phyloP scores from a whole-genome alignment of 1,140 invertebrate genomes.

The Lepeophtheirus salmonis region DNA sequence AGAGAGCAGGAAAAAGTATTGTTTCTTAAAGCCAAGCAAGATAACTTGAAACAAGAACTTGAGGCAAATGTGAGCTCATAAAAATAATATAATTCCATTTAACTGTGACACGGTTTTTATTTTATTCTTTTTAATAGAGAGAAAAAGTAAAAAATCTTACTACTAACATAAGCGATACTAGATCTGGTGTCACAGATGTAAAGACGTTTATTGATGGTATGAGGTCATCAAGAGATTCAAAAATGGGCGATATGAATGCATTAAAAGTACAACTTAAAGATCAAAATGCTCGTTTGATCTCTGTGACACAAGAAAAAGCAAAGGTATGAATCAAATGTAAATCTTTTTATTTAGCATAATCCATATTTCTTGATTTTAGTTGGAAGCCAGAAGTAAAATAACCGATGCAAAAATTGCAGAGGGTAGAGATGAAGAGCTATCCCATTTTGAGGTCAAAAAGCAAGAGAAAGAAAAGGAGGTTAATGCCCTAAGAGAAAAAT shows the following conservation, averaged over 20 bases:
- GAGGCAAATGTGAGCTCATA: slow-evolving; percentile 40
- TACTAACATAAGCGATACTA: slow-evolving; percentile 65
- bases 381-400: slow-evolving; percentile 16
- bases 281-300: slow-evolving; percentile 44
- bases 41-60: slow-evolving; percentile 60
- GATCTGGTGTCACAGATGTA: slow-evolving; percentile 67
- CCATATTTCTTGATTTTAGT: slow-evolving; percentile 12
- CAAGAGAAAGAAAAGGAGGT: slow-evolving; percentile 3
- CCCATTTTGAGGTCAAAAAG: not conserved
- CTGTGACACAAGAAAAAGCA: slow-evolving; percentile 20
- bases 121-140: slow-evolving; percentile 31
- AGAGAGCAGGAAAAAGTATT: slow-evolving; percentile 71
- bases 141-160: slow-evolving; percentile 68
- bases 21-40: slow-evolving; percentile 71
- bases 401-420: slow-evolving; percentile 16
- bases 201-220: slow-evolving; percentile 92
- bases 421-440: slow-evolving; percentile 16
- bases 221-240: slow-evolving; percentile 66
- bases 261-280: slow-evolving; percentile 66
- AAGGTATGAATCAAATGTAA: slow-evolving; percentile 13
- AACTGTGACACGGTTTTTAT: slow-evolving; percentile 13
- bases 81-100: slow-evolving; percentile 12
- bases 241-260: slow-evolving; percentile 67
- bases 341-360: not conserved
- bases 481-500: slow-evolving; percentile 2